Percentiles rank a stretch among this genome's conserved stretches.
These are phyloP conservation scores for Epinephelus cyanopodus DNA, from an alignment of 2,113 vertebrate species.

Conservation along the genomic window DNA sequence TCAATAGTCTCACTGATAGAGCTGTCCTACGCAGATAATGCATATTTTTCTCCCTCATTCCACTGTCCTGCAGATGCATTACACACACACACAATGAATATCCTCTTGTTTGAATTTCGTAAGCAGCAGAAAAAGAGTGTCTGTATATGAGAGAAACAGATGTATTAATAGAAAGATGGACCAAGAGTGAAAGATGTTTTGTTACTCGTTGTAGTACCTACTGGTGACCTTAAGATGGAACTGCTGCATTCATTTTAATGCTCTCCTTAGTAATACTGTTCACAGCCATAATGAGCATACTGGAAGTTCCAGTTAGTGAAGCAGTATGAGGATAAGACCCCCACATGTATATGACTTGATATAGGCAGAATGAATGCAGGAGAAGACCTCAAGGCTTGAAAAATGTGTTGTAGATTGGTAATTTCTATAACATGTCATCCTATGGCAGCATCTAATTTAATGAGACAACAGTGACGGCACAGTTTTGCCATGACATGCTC, in stretches of 20 bases:
- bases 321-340: background rate
- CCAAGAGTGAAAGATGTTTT: slow-evolving; percentile 22
- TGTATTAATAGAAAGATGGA: background rate
- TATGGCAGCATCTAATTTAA: background rate
- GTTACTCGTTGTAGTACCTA: slow-evolving; percentile 72
- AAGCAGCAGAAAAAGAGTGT: slow-evolving; percentile 36
- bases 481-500: slow-evolving; percentile 5
- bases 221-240: slow-evolving; percentile 82
- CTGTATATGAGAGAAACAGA: slow-evolving; percentile 23
- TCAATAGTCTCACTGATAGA: slow-evolving; percentile 71
- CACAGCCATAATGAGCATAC: slow-evolving; percentile 15
- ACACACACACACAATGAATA: slow-evolving; percentile 60
- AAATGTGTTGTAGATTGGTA: background rate
- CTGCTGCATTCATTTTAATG: slow-evolving; percentile 81
- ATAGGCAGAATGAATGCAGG: background rate
- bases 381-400: slow-evolving; percentile 19
- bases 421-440: background rate
- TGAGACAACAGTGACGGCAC: slow-evolving; percentile 2
- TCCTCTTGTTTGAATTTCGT: slow-evolving; percentile 61
- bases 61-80: slow-evolving; percentile 45
- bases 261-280: background rate
- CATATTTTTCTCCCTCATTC: slow-evolving; percentile 43
- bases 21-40: slow-evolving; percentile 61
- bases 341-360: background rate
- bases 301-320: background rate